These are phyloP conservation scores for Notocelia uddmanniana DNA, from an alignment of 2,888 invertebrate genomes.

Conservation along the genomic window DNA sequence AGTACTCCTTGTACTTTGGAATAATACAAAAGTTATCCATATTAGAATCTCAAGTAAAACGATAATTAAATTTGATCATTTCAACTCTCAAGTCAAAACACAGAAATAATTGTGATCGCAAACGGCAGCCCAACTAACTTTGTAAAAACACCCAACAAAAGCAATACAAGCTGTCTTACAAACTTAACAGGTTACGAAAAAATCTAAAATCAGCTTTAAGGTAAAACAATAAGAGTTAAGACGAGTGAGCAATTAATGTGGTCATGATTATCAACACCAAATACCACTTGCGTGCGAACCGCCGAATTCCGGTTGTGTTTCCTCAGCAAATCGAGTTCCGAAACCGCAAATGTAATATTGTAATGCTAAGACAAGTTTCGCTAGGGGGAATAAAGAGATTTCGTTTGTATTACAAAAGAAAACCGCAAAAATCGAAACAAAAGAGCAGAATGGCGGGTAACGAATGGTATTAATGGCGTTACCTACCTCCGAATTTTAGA, in stretches of 20 bases:
- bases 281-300: constrained; percentile 7
- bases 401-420: constrained; percentile 44
- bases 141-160: constrained; percentile 34
- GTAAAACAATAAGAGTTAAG: background rate
- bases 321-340: constrained; percentile 21
- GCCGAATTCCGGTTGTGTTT: background rate
- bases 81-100: constrained; percentile 36
- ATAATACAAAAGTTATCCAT: constrained; percentile 3
- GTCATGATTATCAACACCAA: constrained; percentile 39
- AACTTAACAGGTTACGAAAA: background rate
- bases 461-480: constrained; percentile 43
- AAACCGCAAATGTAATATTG: constrained; percentile 25
- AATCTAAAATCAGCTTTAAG: background rate
- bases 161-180: constrained; percentile 36
- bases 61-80: constrained; percentile 28
- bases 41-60: constrained; percentile 16
- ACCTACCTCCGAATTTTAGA: constrained; percentile 22
- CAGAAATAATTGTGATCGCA: constrained; percentile 39
- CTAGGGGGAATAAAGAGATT: constrained; percentile 41
- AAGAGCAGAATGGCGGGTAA: constrained; percentile 30
- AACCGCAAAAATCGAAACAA: constrained; percentile 45
- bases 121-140: constrained; percentile 29
- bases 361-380: constrained; percentile 41
- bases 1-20: too few relatives aligned
- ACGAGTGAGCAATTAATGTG: background rate